phyloP scores from a whole-genome alignment of 2,797 vertebrate species.

The Sphenodon punctatus region DNA sequence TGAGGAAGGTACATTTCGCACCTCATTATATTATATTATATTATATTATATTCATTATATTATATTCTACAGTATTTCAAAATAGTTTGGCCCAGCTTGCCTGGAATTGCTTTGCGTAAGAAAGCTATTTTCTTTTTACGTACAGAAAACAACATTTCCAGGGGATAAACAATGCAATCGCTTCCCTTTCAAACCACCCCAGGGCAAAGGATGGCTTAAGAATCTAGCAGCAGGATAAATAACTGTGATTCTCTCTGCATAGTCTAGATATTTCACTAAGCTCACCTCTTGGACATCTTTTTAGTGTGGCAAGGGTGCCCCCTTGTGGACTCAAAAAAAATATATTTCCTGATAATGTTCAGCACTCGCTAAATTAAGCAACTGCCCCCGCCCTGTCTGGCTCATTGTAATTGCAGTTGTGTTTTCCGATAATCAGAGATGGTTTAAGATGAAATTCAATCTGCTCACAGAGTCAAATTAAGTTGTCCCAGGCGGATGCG shows the following conservation, averaged over 20 bases:
- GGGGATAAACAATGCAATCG: background rate
- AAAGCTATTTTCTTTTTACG: background rate
- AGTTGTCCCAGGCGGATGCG: background rate
- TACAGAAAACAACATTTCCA: background rate
- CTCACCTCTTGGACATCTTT: background rate
- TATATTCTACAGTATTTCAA: too few species aligned
- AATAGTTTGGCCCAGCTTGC: background rate
- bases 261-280: background rate
- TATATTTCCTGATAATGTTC: background rate
- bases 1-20: background rate
- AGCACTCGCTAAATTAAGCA: background rate
- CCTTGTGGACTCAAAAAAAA: conserved; percentile 34
- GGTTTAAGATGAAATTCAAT: background rate
- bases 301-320: conserved; percentile 48
- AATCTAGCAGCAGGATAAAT: background rate
- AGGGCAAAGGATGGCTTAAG: background rate
- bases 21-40: too few species aligned
- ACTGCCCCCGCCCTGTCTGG: background rate
- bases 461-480: background rate
- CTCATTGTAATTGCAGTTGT: background rate
- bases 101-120: background rate
- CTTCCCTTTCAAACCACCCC: background rate
- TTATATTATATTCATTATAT: too few species aligned
- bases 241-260: background rate
- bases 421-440: background rate